A percentile compares a stretch with the other conserved stretches of the same genome.
Conservation (phyloP, 2,113 vertebrate genomes). For the Platysteira castanea region DNA sequence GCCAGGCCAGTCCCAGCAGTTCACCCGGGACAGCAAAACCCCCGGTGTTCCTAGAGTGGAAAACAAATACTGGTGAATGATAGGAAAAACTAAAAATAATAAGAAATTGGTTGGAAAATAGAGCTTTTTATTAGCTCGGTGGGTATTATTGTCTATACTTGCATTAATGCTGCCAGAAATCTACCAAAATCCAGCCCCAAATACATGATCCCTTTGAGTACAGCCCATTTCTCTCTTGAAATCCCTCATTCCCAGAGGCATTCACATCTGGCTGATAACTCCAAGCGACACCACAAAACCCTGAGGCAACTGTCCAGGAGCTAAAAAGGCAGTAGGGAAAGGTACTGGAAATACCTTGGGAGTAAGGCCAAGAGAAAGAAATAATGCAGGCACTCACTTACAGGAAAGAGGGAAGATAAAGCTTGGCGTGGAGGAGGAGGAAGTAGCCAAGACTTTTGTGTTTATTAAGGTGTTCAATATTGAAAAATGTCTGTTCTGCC, state of each 20-base stretch:
- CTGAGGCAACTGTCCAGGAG: background rate
- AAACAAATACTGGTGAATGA: background rate
- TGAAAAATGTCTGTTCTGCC: background rate
- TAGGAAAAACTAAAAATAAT: accelerated
- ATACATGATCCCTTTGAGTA: background rate
- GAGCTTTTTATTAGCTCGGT: background rate
- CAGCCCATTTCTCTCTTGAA: background rate
- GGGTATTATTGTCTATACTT: background rate
- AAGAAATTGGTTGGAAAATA: background rate
- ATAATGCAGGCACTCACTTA: background rate
- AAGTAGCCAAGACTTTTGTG: background rate
- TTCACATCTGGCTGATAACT: background rate
- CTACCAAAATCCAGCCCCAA: background rate
- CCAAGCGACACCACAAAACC: background rate
- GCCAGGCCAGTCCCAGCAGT: conserved; percentile 90
- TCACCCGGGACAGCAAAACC: conserved; percentile 74
- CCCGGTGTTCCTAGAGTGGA: conserved; percentile 40
- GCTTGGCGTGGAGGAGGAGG: background rate
- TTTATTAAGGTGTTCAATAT: background rate
- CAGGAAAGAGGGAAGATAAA: background rate
- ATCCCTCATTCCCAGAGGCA: background rate
- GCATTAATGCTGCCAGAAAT: background rate
- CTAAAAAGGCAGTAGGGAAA: background rate
- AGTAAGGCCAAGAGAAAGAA: background rate
- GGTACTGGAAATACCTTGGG: background rate